These are phyloP conservation scores for Myocastor coypus DNA, from an alignment of 2,113 vertebrate genomes.

Conservation along the genomic window DNA sequence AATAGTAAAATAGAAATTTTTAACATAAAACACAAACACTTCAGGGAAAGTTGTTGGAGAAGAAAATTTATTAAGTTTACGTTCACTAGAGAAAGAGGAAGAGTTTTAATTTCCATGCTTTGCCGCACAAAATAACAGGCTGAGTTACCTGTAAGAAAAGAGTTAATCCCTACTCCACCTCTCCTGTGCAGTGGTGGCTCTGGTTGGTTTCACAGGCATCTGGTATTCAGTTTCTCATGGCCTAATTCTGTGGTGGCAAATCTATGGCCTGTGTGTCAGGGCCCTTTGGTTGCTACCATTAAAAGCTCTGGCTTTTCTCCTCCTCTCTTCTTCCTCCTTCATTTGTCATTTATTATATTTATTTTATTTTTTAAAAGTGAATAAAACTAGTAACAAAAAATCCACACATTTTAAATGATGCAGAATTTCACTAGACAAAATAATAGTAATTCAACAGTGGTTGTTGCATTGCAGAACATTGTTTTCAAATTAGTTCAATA, in stretches of 20 bases:
- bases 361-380: too few species aligned
- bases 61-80: conserved; percentile 42
- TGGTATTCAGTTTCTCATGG: neutral
- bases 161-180: neutral
- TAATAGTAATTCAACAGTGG: too few species aligned
- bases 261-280: neutral
- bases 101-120: neutral
- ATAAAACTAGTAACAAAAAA: too few species aligned
- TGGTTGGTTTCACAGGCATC: too few species aligned
- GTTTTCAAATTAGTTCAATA: too few species aligned
- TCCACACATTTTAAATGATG: too few species aligned
- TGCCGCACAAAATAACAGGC: neutral
- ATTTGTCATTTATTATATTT: too few species aligned
- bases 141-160: neutral
- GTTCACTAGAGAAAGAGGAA: neutral
- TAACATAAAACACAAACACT: neutral
- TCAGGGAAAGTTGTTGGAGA: neutral
- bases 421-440: too few species aligned
- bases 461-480: too few species aligned
- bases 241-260: neutral
- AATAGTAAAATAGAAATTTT: conserved; percentile 18
- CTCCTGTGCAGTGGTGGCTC: too few species aligned
- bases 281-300: neutral
- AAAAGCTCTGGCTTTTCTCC: neutral
- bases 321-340: too few species aligned